A percentile compares a stretch with the other conserved stretches of the same genome.
Evolutionary conservation across 2,888 invertebrate species (phyloP).

Genomic region (Didymodactylos carnosus): DNA sequence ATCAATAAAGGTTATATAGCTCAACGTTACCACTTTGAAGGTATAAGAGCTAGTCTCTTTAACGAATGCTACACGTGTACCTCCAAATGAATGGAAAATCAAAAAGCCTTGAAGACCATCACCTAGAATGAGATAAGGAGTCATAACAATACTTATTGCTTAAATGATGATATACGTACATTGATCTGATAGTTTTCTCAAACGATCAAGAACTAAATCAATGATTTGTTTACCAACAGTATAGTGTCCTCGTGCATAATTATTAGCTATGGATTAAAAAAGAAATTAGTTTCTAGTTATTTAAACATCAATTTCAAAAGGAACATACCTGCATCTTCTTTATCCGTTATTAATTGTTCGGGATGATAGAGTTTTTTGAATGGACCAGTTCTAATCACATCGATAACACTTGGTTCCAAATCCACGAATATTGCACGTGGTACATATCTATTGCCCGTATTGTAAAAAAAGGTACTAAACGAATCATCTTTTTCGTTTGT

Average conservation of each 20-base stretch:
- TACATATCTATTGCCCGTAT: conserved; percentile 74
- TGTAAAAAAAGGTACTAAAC: conserved; percentile 57
- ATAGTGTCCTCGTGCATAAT: conserved; percentile 59
- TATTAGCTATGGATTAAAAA: no score
- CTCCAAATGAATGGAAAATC: conserved; percentile 17
- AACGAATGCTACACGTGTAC: no score
- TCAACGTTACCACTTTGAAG: no score
- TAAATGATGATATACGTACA: conserved; percentile 3
- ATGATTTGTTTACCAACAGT: conserved; percentile 28
- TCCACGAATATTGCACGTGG: conserved; percentile 57
- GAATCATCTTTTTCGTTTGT: conserved; percentile 60
- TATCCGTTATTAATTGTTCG: conserved; percentile 38
- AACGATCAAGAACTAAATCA: conserved; percentile 9
- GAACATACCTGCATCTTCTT: conserved; percentile 68
- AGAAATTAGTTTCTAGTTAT: no score
- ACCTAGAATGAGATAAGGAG: neutral
- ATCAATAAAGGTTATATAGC: neutral
- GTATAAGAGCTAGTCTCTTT: no score
- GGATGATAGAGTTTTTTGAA: conserved; percentile 28
- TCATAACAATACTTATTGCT: neutral
- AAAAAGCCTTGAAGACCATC: conserved; percentile 16
- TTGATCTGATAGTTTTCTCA: conserved; percentile 13
- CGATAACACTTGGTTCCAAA: conserved; percentile 78
- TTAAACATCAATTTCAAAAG: no score
- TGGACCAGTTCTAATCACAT: conserved; percentile 27